Evolutionary conservation across 1,140 invertebrate species (phyloP), one percentile per base, ranked within the genome.

Genomic region (Hormaphis cornu): DNA sequence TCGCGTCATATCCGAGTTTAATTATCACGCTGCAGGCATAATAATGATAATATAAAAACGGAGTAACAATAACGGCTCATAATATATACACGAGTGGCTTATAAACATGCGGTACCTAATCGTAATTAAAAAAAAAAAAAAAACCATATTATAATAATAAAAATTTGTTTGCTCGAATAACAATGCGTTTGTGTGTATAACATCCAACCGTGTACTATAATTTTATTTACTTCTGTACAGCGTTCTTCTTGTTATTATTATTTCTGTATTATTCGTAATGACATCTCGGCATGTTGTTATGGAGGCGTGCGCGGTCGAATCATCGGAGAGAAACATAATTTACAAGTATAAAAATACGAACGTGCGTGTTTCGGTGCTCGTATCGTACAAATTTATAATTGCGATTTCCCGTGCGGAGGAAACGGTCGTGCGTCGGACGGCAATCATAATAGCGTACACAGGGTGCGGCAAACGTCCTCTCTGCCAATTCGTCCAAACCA

Each of bases 381-480:
- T n/a, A n/a, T 16, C 18, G 46, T 50, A 66, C n/a, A 30, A 48
- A 66, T 66, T 66, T 66, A n/a, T n/a, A 66, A 66, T 66, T 66
- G 61, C 61, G 20, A 66, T 26, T 66, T 66, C 61, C 44, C 61
- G 22, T 42, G 61, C 44, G 22, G 16, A 66, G 58, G 44, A 33
- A 66, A 48, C 42, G 20, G 14, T 63, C 22, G 35, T 63, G 14
- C 12, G 53, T 35, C 53, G 33, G 33, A 35, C 33, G 28, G 33
- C 33, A 37, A 37, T 54, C 53, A 22, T 24, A 20, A 35, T 56
- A 37, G 37, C n/a, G n/a, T n/a, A n/a, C n/a, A n/a, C n/a, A n/a
- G n/a, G n/a, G n/a, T n/a, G n/a, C n/a, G n/a, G n/a, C n/a, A n/a
- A n/a, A n/a, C n/a, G n/a, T n/a, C n/a, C n/a, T n/a, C n/a, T n/a